These are phyloP conservation scores for honey bee (Apis mellifera) DNA, from an alignment of 1,140 invertebrate genomes.

Conservation along the genomic window Amel_HAv3.1 CM009941.2:11879501-11880000, in stretches of 20 bases:
- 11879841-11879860: conserved; percentile 8
- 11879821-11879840: neutral
- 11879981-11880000: no score
- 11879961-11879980: no score
- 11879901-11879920: neutral
- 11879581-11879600: conserved; percentile 58
- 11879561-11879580: conserved; percentile 61
- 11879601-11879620: conserved; percentile 65
- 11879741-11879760: conserved; percentile 32
- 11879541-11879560: conserved; percentile 31
- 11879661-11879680: conserved; percentile 58
- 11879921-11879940: neutral
- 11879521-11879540: no score
- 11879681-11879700: conserved; percentile 35
- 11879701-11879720: conserved; percentile 35
- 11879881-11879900: neutral
- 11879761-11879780: conserved; percentile 19
- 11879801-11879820: neutral
- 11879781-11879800: conserved; percentile 14
- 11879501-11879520: no score
- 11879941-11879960: no score
- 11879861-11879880: neutral
- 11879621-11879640: conserved; percentile 26
- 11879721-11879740: neutral
- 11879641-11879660: conserved; percentile 20